phyloP scores from a whole-genome alignment of 2,113 vertebrate genomes.

The Mola mola region DNA sequence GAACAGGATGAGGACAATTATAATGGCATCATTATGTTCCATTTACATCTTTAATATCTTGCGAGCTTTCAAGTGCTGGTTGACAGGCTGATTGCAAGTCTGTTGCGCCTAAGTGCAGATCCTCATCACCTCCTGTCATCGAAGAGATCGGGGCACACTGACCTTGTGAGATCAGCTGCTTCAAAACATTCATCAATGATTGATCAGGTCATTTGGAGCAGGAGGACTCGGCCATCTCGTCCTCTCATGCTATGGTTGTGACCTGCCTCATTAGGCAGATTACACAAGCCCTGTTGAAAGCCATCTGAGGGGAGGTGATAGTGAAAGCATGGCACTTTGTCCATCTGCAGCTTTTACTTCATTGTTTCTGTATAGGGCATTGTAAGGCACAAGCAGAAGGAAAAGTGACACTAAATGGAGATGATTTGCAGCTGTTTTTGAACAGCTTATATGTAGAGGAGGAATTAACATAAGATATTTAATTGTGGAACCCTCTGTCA shows the following conservation, averaged over 20 bases:
- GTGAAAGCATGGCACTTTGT: conserved; percentile 39
- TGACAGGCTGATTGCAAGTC: conserved; percentile 45
- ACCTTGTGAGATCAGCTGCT: conserved; percentile 53
- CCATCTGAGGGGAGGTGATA: conserved; percentile 41
- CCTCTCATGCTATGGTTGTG: conserved; percentile 50
- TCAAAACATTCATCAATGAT: conserved; percentile 47
- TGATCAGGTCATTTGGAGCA: conserved; percentile 52
- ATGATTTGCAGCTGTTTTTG: too few relatives aligned
- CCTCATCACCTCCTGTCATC: conserved; percentile 3
- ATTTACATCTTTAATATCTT: conserved; percentile 65
- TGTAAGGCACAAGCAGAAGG: too few relatives aligned
- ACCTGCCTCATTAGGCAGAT: conserved; percentile 61
- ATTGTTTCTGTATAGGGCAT: too few relatives aligned
- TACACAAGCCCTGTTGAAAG: conserved; percentile 38
- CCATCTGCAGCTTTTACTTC: conserved; percentile 26
- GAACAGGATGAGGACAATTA: conserved; percentile 56
- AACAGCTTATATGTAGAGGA: too few relatives aligned
- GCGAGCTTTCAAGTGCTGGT: conserved; percentile 36
- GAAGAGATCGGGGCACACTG: conserved; percentile 26
- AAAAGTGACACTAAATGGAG: too few relatives aligned
- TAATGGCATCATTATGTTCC: conserved; percentile 58
- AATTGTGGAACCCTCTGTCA: too few relatives aligned
- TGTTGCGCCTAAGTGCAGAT: conserved; percentile 9
- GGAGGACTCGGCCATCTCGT: conserved; percentile 25
- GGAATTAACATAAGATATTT: too few relatives aligned